Percentiles rank a stretch among this genome's conserved stretches.
Evolutionary conservation across 2,113 vertebrate genomes (phyloP).

Genomic region (Ictalurus furcatus): DNA sequence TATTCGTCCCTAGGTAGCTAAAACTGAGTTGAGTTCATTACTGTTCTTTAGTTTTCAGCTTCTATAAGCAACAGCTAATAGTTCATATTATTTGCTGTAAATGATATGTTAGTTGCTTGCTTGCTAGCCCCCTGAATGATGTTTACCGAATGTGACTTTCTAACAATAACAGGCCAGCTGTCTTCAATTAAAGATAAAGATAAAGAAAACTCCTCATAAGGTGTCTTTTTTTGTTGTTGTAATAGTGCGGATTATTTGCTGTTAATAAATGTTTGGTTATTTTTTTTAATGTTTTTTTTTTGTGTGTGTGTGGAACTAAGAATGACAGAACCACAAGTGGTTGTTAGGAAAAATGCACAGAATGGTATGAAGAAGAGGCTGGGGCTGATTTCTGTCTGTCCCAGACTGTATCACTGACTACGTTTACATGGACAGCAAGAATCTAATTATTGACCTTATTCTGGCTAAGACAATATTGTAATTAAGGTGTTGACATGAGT

Average conservation of each 20-base stretch:
- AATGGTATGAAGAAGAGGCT: not conserved
- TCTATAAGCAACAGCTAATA: not conserved
- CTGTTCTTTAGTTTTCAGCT: not conserved
- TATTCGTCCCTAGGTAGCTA: not conserved
- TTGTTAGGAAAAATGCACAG: not conserved
- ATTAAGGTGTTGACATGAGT: too few species aligned
- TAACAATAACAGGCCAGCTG: not conserved
- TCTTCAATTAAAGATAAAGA: not conserved
- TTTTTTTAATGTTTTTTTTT: not conserved
- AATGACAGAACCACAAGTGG: not conserved
- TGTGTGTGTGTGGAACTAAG: not conserved
- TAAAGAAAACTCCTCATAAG: not conserved
- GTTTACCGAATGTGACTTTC: not conserved
- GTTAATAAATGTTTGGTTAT: not conserved
- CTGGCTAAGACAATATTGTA: too few species aligned
- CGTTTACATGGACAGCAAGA: not conserved
- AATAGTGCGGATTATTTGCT: not conserved
- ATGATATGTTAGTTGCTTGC: not conserved
- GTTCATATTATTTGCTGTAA: not conserved
- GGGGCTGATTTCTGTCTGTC: not conserved
- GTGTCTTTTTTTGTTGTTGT: not conserved
- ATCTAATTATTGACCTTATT: too few species aligned
- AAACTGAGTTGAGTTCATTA: not conserved
- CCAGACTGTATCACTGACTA: not conserved
- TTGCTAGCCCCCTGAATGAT: not conserved